Base-by-base conservation (phyloP, 2,888 invertebrate genomes). In the Drosophila meridionalis region DNA sequence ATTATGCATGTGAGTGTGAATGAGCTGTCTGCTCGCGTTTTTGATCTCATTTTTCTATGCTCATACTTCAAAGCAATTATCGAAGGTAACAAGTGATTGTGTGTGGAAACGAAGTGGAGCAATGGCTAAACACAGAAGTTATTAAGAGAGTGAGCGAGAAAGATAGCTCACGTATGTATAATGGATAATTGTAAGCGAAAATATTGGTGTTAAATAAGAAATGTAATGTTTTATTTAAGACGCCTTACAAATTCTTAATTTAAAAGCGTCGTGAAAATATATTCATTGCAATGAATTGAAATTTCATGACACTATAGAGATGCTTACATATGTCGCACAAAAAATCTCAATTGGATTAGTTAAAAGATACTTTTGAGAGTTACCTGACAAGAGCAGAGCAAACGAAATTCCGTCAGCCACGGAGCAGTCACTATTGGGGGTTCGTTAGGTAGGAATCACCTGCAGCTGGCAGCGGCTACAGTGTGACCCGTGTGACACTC, bases 381-480 rank as follows among this genome's bases (percentile, higher is more conserved):
- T 36, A 48, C 40, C 40, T 76, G 72, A 57, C 72, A 66, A 59
- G 64, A 79, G 64, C 63, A 57, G 36, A 43, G 63, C 50, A 60
- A 79, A 73, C 59, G 47, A 57, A 52, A 78, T 48, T 43, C 66
- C 53, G 65, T 64, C 67, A 68, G 67, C 59, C 57, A 60, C 47
- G 52, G 56, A 66, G 57, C 45, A 40, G 38, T 38, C 36, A 57
- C 40, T 52, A 47, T 43, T 48, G 36, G 62, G 48, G 6, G 38
- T n/a, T 32, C 56, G 42, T 12, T 45, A 7, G 2, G 20, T 42
- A 6, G 26, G 52, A 85, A 69, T 79, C 67, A 87, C 84, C 87
- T 89, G 83, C 69, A 57, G 43, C 60, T 53, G 53, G 32, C 42
- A 71, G 58, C n/a, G 61, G 26, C 59, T 62, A 60, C 60, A 68